Evolutionary conservation across 2,888 invertebrate genomes (phyloP).

Genomic region (Helicoverpa assulta): DNA sequence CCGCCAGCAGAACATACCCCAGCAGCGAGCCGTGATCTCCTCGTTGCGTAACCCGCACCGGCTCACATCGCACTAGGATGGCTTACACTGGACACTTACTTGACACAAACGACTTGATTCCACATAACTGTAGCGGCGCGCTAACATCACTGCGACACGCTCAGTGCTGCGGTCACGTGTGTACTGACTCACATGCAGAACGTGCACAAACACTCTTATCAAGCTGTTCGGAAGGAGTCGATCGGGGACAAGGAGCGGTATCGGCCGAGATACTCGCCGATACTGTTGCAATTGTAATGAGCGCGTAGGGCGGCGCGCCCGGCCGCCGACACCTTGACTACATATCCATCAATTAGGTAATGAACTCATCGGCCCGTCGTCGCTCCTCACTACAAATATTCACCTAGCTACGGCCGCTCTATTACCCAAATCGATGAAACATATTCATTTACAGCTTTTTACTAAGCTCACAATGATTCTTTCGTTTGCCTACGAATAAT

Average conservation of each 20-base stretch:
- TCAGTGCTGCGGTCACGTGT: constrained; percentile 63
- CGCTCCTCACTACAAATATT: constrained; percentile 40
- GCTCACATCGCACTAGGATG: constrained; percentile 32
- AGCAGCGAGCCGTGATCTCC: constrained; percentile 28
- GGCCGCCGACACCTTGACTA: constrained; percentile 50
- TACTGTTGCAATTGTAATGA: constrained; percentile 59
- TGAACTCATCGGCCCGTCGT: constrained; percentile 43
- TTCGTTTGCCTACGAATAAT: constrained; percentile 32
- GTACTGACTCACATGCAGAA: constrained; percentile 69
- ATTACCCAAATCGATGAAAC: constrained; percentile 42
- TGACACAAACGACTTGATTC: constrained; percentile 80
- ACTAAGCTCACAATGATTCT: constrained; percentile 8
- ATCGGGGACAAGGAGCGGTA: constrained; percentile 67
- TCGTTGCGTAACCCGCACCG: constrained; percentile 33
- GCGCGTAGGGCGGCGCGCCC: constrained; percentile 19
- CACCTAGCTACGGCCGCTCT: constrained; percentile 23
- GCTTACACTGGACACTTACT: constrained; percentile 71
- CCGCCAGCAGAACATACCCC: constrained; percentile 37
- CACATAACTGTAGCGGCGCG: constrained; percentile 71
- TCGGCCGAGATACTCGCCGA: constrained; percentile 60
- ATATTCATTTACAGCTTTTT: constrained; percentile 19
- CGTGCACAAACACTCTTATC: constrained; percentile 75
- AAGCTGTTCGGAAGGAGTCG: constrained; percentile 70
- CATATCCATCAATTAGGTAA: constrained; percentile 57
- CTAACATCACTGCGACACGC: constrained; percentile 59